Percentiles rank a stretch among this genome's conserved stretches.
Conservation (phyloP, 2,888 invertebrate species). For the Oscheius sp. region DNA sequence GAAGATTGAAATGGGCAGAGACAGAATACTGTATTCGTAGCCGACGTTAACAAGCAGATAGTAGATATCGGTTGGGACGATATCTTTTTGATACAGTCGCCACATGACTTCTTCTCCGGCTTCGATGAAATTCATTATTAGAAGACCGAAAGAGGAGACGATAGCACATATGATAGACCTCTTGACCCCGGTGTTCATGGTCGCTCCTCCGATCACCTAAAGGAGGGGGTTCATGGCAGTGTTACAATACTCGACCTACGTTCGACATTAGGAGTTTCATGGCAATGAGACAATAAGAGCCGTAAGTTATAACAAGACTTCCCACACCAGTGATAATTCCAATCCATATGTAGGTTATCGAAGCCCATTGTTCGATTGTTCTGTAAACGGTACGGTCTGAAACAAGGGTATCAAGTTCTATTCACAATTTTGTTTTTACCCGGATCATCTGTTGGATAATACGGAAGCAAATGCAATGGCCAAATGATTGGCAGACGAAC, state of each 20-base stretch:
- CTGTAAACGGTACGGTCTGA: slow-evolving; percentile 11
- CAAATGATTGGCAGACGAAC: slow-evolving; percentile 21
- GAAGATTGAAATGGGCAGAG: slow-evolving; percentile 14
- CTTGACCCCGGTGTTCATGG: not conserved
- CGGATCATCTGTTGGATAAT: not conserved
- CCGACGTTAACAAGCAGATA: slow-evolving; percentile 10
- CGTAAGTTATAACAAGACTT: slow-evolving; percentile 10
- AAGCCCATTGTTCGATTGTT: not conserved
- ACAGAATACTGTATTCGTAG: slow-evolving; percentile 7
- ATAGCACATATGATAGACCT: slow-evolving; percentile 2
- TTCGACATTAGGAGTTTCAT: not conserved
- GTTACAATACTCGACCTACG: not conserved
- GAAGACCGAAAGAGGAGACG: slow-evolving; percentile 11
- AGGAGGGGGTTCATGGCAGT: not conserved
- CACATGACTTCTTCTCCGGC: slow-evolving; percentile 10
- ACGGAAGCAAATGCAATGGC: slow-evolving; percentile 4
- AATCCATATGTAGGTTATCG: slow-evolving; percentile 5
- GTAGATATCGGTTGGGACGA: not conserved
- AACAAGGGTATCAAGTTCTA: not conserved
- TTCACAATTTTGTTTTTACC: not conserved
- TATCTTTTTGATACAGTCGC: slow-evolving; percentile 2
- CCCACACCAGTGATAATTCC: not conserved
- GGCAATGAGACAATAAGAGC: not conserved
- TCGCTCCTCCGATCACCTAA: slow-evolving; percentile 5
- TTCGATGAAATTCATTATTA: slow-evolving; percentile 1